A percentile compares a stretch with the other conserved stretches of the same genome.
These are phyloP conservation scores for Aproaerema taeniolella DNA, from an alignment of 2,888 invertebrate species.

Conservation along the genomic window DNA sequence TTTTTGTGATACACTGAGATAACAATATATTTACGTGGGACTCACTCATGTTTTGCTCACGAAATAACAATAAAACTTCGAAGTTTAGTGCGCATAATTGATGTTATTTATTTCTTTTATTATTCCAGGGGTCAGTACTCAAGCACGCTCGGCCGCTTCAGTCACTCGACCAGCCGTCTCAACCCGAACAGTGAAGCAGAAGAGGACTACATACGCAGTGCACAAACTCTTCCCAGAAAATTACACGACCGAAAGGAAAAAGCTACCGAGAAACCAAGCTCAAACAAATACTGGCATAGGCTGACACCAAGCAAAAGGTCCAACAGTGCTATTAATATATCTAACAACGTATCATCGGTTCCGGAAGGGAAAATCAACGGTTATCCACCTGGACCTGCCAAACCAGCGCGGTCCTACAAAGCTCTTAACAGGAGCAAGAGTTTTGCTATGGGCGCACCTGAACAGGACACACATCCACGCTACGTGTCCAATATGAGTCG, in stretches of 20 bases:
- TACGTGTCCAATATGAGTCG: slow-evolving; percentile 67
- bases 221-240: slow-evolving; percentile 87
- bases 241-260: slow-evolving; percentile 72
- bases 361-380: slow-evolving; percentile 64
- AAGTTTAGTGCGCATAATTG: too few relatives aligned
- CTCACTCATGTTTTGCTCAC: slow-evolving; percentile 37
- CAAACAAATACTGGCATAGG: slow-evolving; percentile 65
- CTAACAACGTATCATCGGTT: slow-evolving; percentile 54
- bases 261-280: slow-evolving; percentile 56
- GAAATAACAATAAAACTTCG: slow-evolving; percentile 36
- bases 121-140: slow-evolving; percentile 81
- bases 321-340: slow-evolving; percentile 82
- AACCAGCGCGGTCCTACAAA: slow-evolving; percentile 88
- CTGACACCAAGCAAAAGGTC: slow-evolving; percentile 75
- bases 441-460: slow-evolving; percentile 87
- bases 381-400: slow-evolving; percentile 80
- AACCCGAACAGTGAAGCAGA: slow-evolving; percentile 73
- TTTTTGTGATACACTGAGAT: slow-evolving; percentile 49
- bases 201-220: slow-evolving; percentile 77
- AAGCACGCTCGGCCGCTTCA: slow-evolving; percentile 88
- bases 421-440: slow-evolving; percentile 89
- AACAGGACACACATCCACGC: slow-evolving; percentile 66
- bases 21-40: slow-evolving; percentile 61
- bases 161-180: slow-evolving; percentile 87
- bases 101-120: slow-evolving; percentile 22